Conservation (phyloP, 1,140 invertebrate species). For the Aradophagus sp. region DNA sequence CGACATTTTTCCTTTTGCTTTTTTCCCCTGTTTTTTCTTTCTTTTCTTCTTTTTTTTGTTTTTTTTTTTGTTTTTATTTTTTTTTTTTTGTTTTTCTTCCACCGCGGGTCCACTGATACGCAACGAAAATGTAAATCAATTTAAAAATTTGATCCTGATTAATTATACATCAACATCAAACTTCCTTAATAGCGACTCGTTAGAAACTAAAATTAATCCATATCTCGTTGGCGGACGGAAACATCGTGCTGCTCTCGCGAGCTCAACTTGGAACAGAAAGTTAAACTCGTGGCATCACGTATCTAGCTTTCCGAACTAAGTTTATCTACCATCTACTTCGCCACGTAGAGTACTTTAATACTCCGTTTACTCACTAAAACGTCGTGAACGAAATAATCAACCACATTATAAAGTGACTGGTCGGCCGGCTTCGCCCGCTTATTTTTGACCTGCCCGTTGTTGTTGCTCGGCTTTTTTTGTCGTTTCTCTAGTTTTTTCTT, state of each 20-base stretch:
- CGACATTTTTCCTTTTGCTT: too few relatives aligned
- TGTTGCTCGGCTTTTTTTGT: too few relatives aligned
- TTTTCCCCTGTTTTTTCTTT: too few relatives aligned
- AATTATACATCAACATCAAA: constrained; percentile 55
- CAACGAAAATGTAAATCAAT: constrained; percentile 46
- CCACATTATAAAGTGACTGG: constrained; percentile 32
- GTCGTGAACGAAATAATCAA: constrained; percentile 62
- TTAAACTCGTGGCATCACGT: constrained; percentile 48
- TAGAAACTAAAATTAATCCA: constrained; percentile 56
- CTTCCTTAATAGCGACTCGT: constrained; percentile 46
- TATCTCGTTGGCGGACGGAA: constrained; percentile 44
- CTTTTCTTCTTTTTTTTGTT: too few relatives aligned
- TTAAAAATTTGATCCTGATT: constrained; percentile 47
- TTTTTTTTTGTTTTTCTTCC: too few relatives aligned
- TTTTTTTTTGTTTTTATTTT: too few relatives aligned
- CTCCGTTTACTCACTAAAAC: constrained; percentile 56
- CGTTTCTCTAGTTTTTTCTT: too few relatives aligned
- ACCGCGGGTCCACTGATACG: too few relatives aligned
- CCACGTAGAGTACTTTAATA: constrained; percentile 52
- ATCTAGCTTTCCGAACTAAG: constrained; percentile 53
- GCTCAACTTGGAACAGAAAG: constrained; percentile 47
- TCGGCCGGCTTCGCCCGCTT: not conserved
- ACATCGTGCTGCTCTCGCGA: constrained; percentile 45
- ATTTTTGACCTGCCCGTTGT: not conserved
- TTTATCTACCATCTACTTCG: constrained; percentile 53